Evolutionary conservation across 1,140 invertebrate genomes (phyloP), one percentile per base, ranked within the genome.

Genomic region (Samia ricini): DNA sequence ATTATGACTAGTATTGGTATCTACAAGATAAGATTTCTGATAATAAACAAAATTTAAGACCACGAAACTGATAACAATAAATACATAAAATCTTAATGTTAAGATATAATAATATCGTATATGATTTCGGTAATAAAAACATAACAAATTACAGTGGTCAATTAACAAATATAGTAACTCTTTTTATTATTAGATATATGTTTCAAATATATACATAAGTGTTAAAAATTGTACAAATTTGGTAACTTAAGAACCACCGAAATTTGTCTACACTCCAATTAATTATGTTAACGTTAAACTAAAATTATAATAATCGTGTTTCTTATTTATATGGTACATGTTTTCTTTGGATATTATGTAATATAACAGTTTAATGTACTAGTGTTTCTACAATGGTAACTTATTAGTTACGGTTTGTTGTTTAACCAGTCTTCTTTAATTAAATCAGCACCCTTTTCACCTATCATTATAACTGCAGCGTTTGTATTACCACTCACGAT

Each of bases 401-500:
- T 42, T 42, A 42, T 42, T 42, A 10, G 4, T 42, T 42, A 42
- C n/a, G 33, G 15, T 42, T 42, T 42, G 33, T 55, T 50, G 52
- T 48, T 63, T 12, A 69, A 60, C 92, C 92, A 92, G 63, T 91
- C 83, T 77, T 92, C 82, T 70, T 93, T 93, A 7, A 93, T 91
- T 77, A 93, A 86, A 76, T 93, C 91, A 0, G 92, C 77, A 0
- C 91, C 92, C 70, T 93, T 92, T 66, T 94, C 93, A 20, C 91
- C 93, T 52, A 94, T 91, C 93, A 94, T 94, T 59, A 92, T 91
- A 2, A 91, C 89, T 29, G 93, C 90, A 2, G 92, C 91, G 71
- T 93, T 93, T 0, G 92, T 93, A 66, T 93, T 93, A 0, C 91
- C 93, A 4, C 93, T 91, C 0, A 92, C 91, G 1, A 94, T 96